Evolutionary conservation across 2,797 vertebrate species (phyloP).

Genomic region (Sebastes oblongus): DNA sequence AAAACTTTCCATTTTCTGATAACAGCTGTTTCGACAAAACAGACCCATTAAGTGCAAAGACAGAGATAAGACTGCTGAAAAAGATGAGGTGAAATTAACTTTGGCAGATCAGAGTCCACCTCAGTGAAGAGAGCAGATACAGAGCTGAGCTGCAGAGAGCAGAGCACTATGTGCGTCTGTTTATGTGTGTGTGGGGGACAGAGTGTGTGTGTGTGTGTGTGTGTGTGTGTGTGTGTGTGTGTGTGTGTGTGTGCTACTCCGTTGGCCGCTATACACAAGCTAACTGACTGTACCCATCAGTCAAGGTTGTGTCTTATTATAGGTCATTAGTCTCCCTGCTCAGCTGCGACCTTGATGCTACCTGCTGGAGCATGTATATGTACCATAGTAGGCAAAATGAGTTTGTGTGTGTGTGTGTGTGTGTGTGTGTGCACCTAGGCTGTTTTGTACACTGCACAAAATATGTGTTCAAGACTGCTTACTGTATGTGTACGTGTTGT

Average conservation of each 20-base stretch:
- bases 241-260: slow-evolving; percentile 12
- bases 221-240: background rate
- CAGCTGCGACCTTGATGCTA: slow-evolving; percentile 69
- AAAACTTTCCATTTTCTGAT: background rate
- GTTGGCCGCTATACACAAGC: slow-evolving; percentile 53
- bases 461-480: slow-evolving; percentile 10
- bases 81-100: slow-evolving; percentile 28
- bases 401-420: slow-evolving; percentile 11
- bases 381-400: slow-evolving; percentile 54
- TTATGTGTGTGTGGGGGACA: background rate
- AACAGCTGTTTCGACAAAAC: background rate
- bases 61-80: background rate
- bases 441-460: slow-evolving; percentile 24
- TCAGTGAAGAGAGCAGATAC: slow-evolving; percentile 22
- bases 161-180: background rate
- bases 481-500: background rate
- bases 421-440: background rate
- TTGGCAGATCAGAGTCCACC: slow-evolving; percentile 30
- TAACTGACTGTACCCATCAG: slow-evolving; percentile 72
- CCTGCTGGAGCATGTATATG: slow-evolving; percentile 53
- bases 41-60: background rate
- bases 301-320: slow-evolving; percentile 78
- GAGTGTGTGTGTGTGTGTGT: background rate
- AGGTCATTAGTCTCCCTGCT: slow-evolving; percentile 75
- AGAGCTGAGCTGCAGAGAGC: slow-evolving; percentile 24